Base-by-base conservation (phyloP, 2,113 vertebrate genomes). In the Anhinga rufa region DNA sequence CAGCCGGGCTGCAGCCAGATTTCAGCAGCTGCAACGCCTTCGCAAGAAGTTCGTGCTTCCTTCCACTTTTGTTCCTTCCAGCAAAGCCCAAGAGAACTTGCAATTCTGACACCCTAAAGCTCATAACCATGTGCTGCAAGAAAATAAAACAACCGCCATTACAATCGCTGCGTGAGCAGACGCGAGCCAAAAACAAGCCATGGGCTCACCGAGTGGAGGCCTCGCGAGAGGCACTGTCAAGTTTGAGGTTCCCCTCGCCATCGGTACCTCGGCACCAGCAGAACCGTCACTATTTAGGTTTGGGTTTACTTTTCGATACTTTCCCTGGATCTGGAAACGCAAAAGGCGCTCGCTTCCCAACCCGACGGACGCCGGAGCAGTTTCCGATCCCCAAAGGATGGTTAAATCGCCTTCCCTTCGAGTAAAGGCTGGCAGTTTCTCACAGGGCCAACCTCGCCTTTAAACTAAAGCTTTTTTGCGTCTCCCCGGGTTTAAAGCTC, bases 51-150 rank as follows among this genome's bases (percentile, higher is more conserved):
- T 98, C 97, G 96, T 98, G 98, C 64, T 98, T 98, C n/a, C 98
- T 74, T 14, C 98, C 98, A 31, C 97, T 98, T 77, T 98, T 98
- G 94, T 98, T 98, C 14, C 98, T 87, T 77, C 98, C 98, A 10
- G 97, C 97, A 21, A 98, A 98, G 74, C 98, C 98, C 57, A 98
- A 58, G 38, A 98, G 98, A 65, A 98, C 98, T 75, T 98, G 98
- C 20, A 98, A 92, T 61, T 98, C 98, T 17, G 98, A 98, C 25
- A 98, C 98, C 60, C 98, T 97, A 97, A 98, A 98, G 95, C 97
- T 98, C 98, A 98, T 97, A 70, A 98, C 98, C 98, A 98, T 98
- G 49, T 98, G 98, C 98, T 98, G 88, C 28, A 57, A 79, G 71
- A 22, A 49, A 48, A 64, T 5, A 25, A 17, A 54, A 70, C 18